Conservation (phyloP, 2,888 invertebrate species). For the Heliconius aoede region DNA sequence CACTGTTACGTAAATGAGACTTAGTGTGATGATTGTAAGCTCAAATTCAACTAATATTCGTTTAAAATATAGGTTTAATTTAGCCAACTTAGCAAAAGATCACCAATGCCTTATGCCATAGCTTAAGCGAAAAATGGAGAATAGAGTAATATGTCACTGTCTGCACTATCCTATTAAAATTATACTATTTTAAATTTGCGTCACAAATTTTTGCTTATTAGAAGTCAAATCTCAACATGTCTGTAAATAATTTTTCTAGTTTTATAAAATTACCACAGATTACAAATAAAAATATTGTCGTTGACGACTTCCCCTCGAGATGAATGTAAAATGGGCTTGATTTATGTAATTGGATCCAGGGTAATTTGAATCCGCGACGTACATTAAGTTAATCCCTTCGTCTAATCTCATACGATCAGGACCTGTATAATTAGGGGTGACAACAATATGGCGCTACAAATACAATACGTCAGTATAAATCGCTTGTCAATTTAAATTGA, state of each 20-base stretch:
- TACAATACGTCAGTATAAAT: slow-evolving; percentile 78
- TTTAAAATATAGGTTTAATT: background rate
- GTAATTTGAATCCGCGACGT: slow-evolving; percentile 63
- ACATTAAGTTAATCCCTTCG: slow-evolving; percentile 75
- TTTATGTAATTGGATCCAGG: slow-evolving; percentile 46
- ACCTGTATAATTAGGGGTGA: slow-evolving; percentile 81
- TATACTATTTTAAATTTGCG: background rate
- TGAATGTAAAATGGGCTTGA: slow-evolving; percentile 37
- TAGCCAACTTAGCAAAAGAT: background rate
- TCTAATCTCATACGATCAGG: slow-evolving; percentile 74
- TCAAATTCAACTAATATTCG: background rate
- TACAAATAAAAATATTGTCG: background rate
- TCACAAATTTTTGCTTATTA: background rate
- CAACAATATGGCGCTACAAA: slow-evolving; percentile 73
- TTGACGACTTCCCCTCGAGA: slow-evolving; percentile 10
- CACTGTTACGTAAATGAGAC: background rate
- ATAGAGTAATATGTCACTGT: background rate
- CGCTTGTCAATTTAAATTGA: slow-evolving; percentile 83
- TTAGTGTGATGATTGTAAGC: no score
- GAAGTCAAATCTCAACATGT: background rate
- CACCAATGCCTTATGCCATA: background rate
- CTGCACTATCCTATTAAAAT: background rate
- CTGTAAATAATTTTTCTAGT: background rate
- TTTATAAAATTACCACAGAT: background rate
- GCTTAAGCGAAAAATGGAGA: background rate